These are phyloP conservation scores for Mustelus asterias DNA, from an alignment of 2,113 vertebrate species.

Conservation along the genomic window DNA sequence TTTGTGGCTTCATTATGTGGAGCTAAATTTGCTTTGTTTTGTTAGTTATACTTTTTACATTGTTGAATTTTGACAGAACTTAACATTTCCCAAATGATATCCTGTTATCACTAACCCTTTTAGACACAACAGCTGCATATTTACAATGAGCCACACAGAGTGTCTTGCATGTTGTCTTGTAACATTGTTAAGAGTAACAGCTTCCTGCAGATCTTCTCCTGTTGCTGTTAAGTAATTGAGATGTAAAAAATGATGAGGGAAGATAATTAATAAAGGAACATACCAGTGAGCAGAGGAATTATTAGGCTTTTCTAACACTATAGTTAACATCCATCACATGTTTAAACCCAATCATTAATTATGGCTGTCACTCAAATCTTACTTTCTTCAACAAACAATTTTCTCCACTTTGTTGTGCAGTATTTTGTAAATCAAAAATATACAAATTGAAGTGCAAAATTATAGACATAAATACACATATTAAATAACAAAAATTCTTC, in stretches of 20 bases:
- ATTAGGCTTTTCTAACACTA: neutral
- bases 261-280: neutral
- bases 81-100: neutral
- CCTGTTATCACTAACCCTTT: neutral
- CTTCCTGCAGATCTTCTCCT: neutral
- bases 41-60: neutral
- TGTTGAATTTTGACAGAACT: neutral
- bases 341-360: neutral
- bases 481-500: neutral
- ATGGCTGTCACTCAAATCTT: neutral
- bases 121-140: neutral
- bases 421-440: neutral
- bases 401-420: neutral
- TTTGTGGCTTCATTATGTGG: neutral
- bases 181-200: neutral
- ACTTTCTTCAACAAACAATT: neutral
- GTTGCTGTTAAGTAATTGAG: neutral
- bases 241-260: neutral
- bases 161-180: neutral
- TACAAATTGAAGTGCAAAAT: neutral
- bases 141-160: neutral
- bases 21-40: neutral
- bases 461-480: neutral
- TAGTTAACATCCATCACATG: neutral
- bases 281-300: neutral